Percentiles rank a stretch among this genome's conserved stretches.
Evolutionary conservation across 2,797 vertebrate species (phyloP).

Genomic region (Psittacula derbiana): DNA sequence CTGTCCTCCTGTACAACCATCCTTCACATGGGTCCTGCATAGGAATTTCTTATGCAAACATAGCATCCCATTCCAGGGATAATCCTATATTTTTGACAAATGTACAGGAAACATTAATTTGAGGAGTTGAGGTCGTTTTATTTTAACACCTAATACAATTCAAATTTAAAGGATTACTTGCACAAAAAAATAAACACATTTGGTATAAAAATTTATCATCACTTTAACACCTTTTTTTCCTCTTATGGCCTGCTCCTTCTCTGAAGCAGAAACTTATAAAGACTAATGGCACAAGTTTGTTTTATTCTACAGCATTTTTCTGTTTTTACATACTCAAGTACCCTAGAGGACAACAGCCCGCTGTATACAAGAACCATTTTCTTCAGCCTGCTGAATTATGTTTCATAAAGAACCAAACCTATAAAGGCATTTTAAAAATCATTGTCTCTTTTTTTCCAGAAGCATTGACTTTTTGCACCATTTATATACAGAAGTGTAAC

Average conservation of each 20-base stretch:
- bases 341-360: constrained; percentile 80
- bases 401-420: constrained; percentile 82
- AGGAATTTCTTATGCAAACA: neutral
- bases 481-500: constrained; percentile 81
- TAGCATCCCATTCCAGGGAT: neutral
- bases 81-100: constrained; percentile 17
- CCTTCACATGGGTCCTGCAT: neutral
- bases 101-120: constrained; percentile 63
- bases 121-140: constrained; percentile 71
- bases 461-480: constrained; percentile 77
- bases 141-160: constrained; percentile 84
- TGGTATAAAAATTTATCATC: constrained; percentile 86
- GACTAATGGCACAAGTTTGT: constrained; percentile 79
- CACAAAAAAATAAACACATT: constrained; percentile 87
- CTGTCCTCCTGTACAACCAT: neutral
- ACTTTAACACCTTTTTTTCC: constrained; percentile 81
- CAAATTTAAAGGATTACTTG: constrained; percentile 83
- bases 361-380: constrained; percentile 78
- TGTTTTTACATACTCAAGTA: constrained; percentile 79
- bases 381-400: constrained; percentile 84
- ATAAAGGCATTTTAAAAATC: constrained; percentile 82
- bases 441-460: constrained; percentile 72
- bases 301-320: constrained; percentile 76
- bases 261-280: constrained; percentile 83
- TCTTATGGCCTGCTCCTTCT: constrained; percentile 77